These are phyloP conservation scores for Lamproptera curius DNA, from an alignment of 2,888 invertebrate genomes.

Conservation along the genomic window DNA sequence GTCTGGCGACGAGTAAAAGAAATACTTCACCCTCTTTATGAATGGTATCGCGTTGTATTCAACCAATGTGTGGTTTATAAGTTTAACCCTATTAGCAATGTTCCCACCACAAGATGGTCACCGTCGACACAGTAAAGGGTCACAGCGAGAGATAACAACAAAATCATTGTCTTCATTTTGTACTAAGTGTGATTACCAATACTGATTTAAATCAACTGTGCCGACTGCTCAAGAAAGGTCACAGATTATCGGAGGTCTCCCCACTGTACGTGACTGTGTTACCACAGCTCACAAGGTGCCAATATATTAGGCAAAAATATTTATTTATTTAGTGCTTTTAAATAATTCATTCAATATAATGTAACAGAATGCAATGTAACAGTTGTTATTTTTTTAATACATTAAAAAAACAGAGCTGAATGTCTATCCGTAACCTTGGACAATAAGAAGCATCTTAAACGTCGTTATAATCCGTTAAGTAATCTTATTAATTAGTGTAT, in stretches of 20 bases:
- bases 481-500: no score
- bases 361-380: no score
- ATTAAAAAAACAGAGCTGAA: no score
- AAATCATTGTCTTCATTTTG: constrained; percentile 24
- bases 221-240: constrained; percentile 16
- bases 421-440: no score
- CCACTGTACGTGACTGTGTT: no score
- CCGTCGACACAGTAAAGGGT: constrained; percentile 21
- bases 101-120: constrained; percentile 43
- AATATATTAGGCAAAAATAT: no score
- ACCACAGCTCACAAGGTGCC: no score
- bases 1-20: constrained; percentile 37
- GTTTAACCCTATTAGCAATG: constrained; percentile 34
- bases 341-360: no score
- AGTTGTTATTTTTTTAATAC: no score
- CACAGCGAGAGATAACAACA: constrained; percentile 9
- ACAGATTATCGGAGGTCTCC: constrained; percentile 11
- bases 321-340: no score
- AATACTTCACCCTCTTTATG: constrained; percentile 56
- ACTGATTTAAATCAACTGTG: neutral
- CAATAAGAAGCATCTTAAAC: no score
- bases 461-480: no score
- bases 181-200: constrained; percentile 2
- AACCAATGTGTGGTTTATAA: constrained; percentile 36
- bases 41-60: constrained; percentile 55